A percentile compares a stretch with the other conserved stretches of the same genome.
phyloP scores from a whole-genome alignment of 2,888 invertebrate genomes.

The Siphonodentalium dalli region DNA sequence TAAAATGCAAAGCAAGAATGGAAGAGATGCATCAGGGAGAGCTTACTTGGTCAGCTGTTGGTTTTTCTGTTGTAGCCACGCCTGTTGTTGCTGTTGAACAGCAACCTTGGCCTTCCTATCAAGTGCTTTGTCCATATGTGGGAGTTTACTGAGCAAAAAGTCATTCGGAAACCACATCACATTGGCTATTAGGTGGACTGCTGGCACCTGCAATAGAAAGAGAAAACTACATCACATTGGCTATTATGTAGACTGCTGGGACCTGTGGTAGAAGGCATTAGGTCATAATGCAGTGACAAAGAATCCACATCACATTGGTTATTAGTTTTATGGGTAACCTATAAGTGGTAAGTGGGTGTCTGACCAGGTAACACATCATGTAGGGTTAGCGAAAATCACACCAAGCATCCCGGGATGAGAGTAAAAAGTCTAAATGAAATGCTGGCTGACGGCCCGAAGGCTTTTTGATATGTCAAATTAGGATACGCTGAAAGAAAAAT shows the following conservation, averaged over 20 bases:
- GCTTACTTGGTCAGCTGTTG: constrained; percentile 69
- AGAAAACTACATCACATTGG: background rate
- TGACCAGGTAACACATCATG: no score
- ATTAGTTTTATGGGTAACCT: no score
- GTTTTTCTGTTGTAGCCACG: constrained; percentile 68
- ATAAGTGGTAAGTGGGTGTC: no score
- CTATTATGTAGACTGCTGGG: background rate
- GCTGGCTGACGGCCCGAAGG: no score
- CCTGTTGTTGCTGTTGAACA: constrained; percentile 61
- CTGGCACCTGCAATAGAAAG: constrained; percentile 71
- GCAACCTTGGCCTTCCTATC: constrained; percentile 67
- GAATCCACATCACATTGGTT: no score
- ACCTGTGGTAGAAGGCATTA: background rate
- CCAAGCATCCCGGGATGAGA: no score
- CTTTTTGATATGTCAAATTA: no score
- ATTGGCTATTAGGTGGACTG: constrained; percentile 80
- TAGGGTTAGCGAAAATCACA: no score
- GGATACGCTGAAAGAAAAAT: no score
- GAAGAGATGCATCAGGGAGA: background rate
- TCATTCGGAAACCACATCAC: constrained; percentile 85
- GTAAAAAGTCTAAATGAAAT: no score
- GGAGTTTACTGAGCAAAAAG: constrained; percentile 75
- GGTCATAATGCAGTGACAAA: background rate
- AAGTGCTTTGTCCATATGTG: constrained; percentile 69
- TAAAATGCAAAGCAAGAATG: background rate